Percentiles rank a stretch among this genome's conserved stretches.
These are phyloP conservation scores for Festucalex cinctus DNA, from an alignment of 2,113 vertebrate species.

Conservation along the genomic window DNA sequence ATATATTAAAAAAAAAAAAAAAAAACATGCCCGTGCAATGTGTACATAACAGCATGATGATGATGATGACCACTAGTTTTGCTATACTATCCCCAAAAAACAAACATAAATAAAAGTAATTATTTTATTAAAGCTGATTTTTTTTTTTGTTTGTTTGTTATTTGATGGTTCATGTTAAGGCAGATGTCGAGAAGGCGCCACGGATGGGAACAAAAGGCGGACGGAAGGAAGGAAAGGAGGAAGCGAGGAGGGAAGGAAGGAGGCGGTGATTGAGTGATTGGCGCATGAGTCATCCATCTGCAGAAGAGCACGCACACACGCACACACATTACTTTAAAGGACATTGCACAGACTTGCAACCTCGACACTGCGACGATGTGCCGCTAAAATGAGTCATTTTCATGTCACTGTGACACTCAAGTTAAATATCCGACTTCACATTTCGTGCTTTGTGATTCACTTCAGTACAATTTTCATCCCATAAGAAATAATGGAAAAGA, in stretches of 20 bases:
- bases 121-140: conserved; percentile 83
- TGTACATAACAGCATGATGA: conserved; percentile 75
- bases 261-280: conserved; percentile 80
- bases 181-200: conserved; percentile 10
- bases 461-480: not conserved
- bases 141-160: conserved; percentile 75
- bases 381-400: not conserved
- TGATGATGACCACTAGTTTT: conserved; percentile 81
- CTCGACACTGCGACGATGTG: not conserved
- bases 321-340: not conserved
- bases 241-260: conserved; percentile 47
- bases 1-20: conserved; percentile 65
- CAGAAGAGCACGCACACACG: conserved; percentile 42
- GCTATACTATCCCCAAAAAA: conserved; percentile 68
- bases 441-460: not conserved
- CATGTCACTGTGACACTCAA: conserved; percentile 3
- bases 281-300: conserved; percentile 79
- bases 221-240: conserved; percentile 36
- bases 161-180: not conserved
- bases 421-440: too few species aligned
- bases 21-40: conserved; percentile 79
- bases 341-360: not conserved
- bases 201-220: conserved; percentile 5
- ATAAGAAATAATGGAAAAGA: not conserved
- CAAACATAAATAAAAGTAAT: conserved; percentile 75